A percentile compares a stretch with the other conserved stretches of the same genome.
phyloP scores from a whole-genome alignment of 2,888 invertebrate species.

The Diarsia rubi region DNA sequence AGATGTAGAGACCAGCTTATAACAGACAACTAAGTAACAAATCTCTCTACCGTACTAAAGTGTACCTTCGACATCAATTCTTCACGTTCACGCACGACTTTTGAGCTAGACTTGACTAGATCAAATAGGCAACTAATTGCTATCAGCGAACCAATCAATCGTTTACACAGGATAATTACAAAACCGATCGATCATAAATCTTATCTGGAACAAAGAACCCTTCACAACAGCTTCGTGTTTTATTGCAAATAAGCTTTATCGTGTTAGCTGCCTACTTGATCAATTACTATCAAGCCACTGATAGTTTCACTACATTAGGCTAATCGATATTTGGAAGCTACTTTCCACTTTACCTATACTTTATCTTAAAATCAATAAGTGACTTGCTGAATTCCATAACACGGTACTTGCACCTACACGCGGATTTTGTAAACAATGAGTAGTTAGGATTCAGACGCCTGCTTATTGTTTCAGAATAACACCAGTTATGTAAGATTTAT shows the following conservation, averaged over 20 bases:
- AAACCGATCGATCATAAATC: slow-evolving; percentile 15
- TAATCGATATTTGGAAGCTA: slow-evolving; percentile 34
- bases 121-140: slow-evolving; percentile 26
- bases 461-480: slow-evolving; percentile 33
- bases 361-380: slow-evolving; percentile 46
- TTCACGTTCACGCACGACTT: slow-evolving; percentile 26
- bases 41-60: background rate
- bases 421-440: slow-evolving; percentile 40
- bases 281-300: slow-evolving; percentile 8
- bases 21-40: background rate
- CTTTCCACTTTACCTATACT: slow-evolving; percentile 29
- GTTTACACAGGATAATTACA: slow-evolving; percentile 37
- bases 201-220: slow-evolving; percentile 23
- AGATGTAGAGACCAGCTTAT: background rate
- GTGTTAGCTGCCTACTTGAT: slow-evolving; percentile 15
- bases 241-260: slow-evolving; percentile 31
- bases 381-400: slow-evolving; percentile 22
- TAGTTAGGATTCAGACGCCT: slow-evolving; percentile 19
- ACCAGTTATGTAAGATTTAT: slow-evolving; percentile 16
- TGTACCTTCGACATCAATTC: background rate
- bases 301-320: slow-evolving; percentile 42
- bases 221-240: slow-evolving; percentile 14
- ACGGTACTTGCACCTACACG: slow-evolving; percentile 6
- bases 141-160: slow-evolving; percentile 32
- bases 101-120: background rate